Percentiles rank a stretch among this genome's conserved stretches.
phyloP scores from a whole-genome alignment of 2,113 vertebrate genomes.

The Ancistrus triradiatus region DNA sequence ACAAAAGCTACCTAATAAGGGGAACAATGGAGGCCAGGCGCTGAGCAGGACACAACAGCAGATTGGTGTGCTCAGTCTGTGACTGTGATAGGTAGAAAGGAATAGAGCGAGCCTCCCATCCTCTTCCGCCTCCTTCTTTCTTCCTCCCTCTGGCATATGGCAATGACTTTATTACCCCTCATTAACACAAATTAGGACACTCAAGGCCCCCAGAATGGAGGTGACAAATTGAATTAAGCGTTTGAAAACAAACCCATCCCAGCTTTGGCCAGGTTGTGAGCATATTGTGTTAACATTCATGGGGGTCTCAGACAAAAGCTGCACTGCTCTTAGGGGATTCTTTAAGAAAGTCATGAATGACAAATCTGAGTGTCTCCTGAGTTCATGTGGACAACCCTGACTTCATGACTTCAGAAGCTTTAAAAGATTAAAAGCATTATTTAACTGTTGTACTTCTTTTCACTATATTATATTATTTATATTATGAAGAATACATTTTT shows the following conservation, averaged over 20 bases:
- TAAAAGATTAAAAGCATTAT: too few relatives aligned
- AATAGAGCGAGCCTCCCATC: constrained; percentile 43
- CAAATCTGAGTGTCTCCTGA: constrained; percentile 55
- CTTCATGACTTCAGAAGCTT: constrained; percentile 15
- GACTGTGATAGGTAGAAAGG: constrained; percentile 47
- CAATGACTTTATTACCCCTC: constrained; percentile 79
- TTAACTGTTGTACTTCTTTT: too few relatives aligned
- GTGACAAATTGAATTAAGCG: constrained; percentile 80
- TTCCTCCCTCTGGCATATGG: constrained; percentile 61
- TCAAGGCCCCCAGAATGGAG: constrained; percentile 68
- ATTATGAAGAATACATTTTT: too few relatives aligned
- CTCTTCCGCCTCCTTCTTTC: constrained; percentile 34
- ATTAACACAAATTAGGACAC: constrained; percentile 80
- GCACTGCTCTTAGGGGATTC: constrained; percentile 54
- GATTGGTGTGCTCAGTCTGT: constrained; percentile 35
- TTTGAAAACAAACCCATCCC: constrained; percentile 69
- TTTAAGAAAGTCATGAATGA: constrained; percentile 50
- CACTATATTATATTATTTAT: too few relatives aligned
- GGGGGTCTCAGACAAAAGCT: constrained; percentile 47
- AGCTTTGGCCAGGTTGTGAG: constrained; percentile 60
- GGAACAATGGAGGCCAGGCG: constrained; percentile 62
- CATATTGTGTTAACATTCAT: constrained; percentile 72
- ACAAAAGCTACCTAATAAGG: constrained; percentile 78
- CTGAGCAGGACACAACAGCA: constrained; percentile 37
- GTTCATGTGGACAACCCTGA: constrained; percentile 44